Evolutionary conservation across 2,113 vertebrate species (phyloP).

Genomic region (Lophura nycthemera): DNA sequence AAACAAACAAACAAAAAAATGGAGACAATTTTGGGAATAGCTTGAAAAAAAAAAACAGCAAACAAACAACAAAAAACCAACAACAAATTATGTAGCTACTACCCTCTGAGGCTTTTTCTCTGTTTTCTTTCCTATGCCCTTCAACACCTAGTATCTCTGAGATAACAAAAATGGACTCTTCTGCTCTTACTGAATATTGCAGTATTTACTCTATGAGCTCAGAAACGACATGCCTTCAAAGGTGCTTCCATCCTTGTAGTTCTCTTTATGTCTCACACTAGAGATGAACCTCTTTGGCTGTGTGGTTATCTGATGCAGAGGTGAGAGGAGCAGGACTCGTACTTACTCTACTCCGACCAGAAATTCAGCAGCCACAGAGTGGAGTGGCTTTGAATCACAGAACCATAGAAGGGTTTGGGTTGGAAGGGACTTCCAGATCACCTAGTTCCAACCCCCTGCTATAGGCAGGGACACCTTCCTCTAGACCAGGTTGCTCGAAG

Average conservation of each 20-base stretch:
- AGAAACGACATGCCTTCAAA: not conserved
- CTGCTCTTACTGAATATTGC: not conserved
- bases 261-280: not conserved
- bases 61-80: too few relatives aligned
- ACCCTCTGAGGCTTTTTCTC: not conserved
- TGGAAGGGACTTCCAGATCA: too few relatives aligned
- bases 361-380: not conserved
- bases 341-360: not conserved
- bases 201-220: not conserved
- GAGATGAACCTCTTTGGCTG: too few relatives aligned
- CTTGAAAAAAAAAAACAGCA: not conserved
- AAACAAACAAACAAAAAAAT: not conserved
- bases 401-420: too few relatives aligned
- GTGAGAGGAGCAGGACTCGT: not conserved
- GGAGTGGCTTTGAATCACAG: not conserved
- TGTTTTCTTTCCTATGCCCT: not conserved
- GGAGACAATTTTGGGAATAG: not conserved
- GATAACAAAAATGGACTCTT: not conserved
- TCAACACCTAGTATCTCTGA: not conserved
- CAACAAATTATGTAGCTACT: too few relatives aligned
- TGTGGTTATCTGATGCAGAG: too few relatives aligned
- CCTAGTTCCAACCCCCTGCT: too few relatives aligned
- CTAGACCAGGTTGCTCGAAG: too few relatives aligned
- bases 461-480: too few relatives aligned
- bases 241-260: not conserved